Conservation (phyloP, 2,888 invertebrate genomes). For the Ditula angustiorana region DNA sequence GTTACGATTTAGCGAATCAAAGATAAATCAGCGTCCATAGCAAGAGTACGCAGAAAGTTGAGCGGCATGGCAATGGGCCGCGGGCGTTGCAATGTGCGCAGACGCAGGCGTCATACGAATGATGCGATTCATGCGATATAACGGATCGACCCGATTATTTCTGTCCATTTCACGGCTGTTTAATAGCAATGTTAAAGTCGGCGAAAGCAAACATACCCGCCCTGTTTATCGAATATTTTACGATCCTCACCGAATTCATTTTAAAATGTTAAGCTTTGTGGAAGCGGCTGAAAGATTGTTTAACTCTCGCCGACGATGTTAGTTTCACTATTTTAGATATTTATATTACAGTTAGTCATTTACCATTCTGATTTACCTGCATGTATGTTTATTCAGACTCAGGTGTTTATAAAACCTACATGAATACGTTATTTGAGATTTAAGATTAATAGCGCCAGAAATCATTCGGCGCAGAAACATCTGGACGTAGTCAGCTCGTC, state of each 20-base stretch:
- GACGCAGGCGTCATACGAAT: slow-evolving; percentile 80
- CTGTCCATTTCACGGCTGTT: slow-evolving; percentile 85
- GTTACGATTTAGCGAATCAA: slow-evolving; percentile 62
- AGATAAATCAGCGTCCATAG: slow-evolving; percentile 71
- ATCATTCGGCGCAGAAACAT: slow-evolving; percentile 75
- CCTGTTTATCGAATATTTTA: slow-evolving; percentile 85
- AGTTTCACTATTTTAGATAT: slow-evolving; percentile 80
- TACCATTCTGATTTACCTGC: slow-evolving; percentile 83
- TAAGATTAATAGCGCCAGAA: slow-evolving; percentile 75
- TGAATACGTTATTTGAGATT: slow-evolving; percentile 77
- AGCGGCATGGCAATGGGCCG: slow-evolving; percentile 73
- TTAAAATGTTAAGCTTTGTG: slow-evolving; percentile 81
- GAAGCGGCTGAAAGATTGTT: slow-evolving; percentile 80
- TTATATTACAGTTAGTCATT: slow-evolving; percentile 83
- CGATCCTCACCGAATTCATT: slow-evolving; percentile 81
- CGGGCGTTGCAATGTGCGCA: slow-evolving; percentile 61
- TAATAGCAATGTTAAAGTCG: slow-evolving; percentile 84
- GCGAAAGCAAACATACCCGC: slow-evolving; percentile 83
- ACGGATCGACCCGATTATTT: slow-evolving; percentile 85
- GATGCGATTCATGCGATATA: slow-evolving; percentile 75
- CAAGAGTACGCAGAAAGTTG: slow-evolving; percentile 64
- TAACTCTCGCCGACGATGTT: slow-evolving; percentile 69
- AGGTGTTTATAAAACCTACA: slow-evolving; percentile 77
- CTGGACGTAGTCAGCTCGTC: slow-evolving; percentile 65
- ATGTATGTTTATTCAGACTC: slow-evolving; percentile 79